Conservation (phyloP, 2,113 vertebrate genomes). For the Saimiri boliviensis region DNA sequence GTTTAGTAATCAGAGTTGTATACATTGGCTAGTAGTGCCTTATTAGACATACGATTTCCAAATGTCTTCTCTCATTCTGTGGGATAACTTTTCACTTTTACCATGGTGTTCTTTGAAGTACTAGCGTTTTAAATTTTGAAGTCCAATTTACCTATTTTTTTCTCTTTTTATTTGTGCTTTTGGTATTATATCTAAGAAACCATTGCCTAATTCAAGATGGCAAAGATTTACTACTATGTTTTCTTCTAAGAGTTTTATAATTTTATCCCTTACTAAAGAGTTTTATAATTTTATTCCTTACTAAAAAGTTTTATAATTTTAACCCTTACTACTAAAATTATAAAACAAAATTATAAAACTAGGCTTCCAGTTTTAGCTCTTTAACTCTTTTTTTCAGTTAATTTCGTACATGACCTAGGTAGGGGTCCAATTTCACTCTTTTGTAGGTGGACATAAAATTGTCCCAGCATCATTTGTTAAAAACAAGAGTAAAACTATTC, state of each 20-base stretch:
- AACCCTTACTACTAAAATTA: not conserved
- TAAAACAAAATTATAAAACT: too few relatives aligned
- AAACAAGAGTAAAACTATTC: not conserved
- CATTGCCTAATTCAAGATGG: not conserved
- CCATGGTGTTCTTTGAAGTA: not conserved
- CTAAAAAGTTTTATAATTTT: slow-evolving; percentile 28
- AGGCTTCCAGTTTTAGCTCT: not conserved
- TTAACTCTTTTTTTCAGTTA: not conserved
- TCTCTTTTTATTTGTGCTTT: not conserved
- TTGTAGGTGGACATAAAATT: not conserved
- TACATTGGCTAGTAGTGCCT: not conserved
- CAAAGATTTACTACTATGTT: not conserved
- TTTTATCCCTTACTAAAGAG: slow-evolving; percentile 9
- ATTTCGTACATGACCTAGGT: not conserved
- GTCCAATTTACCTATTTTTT: not conserved
- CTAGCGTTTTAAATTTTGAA: not conserved
- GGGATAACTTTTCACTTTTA: not conserved
- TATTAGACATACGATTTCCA: slow-evolving; percentile 17
- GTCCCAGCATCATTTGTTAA: not conserved
- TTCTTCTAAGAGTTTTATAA: slow-evolving; percentile 37
- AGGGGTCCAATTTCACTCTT: not conserved
- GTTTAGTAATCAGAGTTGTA: not conserved
- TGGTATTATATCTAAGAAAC: not conserved
- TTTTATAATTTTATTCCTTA: slow-evolving; percentile 45
- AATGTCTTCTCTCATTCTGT: not conserved